A percentile compares a stretch with the other conserved stretches of the same genome.
Conservation (phyloP, 2,797 vertebrate species). For the Microctenopoma lineatum region DNA sequence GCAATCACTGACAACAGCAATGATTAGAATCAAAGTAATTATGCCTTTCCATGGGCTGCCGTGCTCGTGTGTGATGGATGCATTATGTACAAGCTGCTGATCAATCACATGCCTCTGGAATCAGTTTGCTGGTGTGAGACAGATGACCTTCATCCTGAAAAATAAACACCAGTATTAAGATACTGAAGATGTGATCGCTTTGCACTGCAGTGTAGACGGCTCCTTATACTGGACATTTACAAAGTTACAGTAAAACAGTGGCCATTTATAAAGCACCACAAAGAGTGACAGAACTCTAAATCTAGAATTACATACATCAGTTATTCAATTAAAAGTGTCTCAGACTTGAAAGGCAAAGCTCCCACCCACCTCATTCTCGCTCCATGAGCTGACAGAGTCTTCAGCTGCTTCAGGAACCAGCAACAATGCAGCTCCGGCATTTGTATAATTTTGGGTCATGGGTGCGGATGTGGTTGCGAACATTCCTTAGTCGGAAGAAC, state of each 20-base stretch:
- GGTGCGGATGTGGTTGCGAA: conserved; percentile 85
- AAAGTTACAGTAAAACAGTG: neutral
- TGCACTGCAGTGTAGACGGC: conserved; percentile 3
- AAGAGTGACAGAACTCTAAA: neutral
- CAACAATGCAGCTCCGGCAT: conserved; percentile 82
- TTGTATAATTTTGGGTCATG: conserved; percentile 87
- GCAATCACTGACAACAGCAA: conserved; percentile 59
- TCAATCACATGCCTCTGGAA: conserved; percentile 60
- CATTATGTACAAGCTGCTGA: conserved; percentile 81
- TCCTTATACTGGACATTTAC: neutral
- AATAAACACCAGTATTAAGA: conserved; percentile 16
- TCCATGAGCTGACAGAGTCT: conserved; percentile 3
- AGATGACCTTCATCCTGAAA: conserved; percentile 62
- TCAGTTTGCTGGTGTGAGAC: conserved; percentile 42
- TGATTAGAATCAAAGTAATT: conserved; percentile 72
- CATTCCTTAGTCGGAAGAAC: conserved; percentile 86
- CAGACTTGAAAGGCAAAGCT: neutral
- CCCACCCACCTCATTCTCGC: conserved; percentile 52
- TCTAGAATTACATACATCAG: neutral
- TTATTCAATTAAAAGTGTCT: neutral
- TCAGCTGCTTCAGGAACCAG: conserved; percentile 74
- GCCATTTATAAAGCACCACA: neutral
- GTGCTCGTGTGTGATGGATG: conserved; percentile 73
- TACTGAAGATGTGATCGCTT: conserved; percentile 13
- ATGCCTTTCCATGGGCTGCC: conserved; percentile 71